Percentiles rank a stretch among this genome's conserved stretches.
phyloP scores from a whole-genome alignment of 2,888 invertebrate species.

The Tetragonisca angustula region DNA sequence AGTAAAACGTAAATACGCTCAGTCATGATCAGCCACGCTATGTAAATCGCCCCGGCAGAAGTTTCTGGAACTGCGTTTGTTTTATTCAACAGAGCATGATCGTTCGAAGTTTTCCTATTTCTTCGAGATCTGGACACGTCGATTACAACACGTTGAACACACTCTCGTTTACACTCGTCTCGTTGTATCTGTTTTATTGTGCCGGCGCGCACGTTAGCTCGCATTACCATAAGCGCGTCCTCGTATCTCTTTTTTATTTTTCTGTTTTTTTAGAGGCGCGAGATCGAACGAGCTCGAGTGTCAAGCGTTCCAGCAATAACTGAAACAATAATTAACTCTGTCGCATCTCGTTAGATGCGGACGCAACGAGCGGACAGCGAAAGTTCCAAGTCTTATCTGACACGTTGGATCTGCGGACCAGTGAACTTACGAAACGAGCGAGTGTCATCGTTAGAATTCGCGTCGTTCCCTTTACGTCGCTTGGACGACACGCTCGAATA shows the following conservation, averaged over 20 bases:
- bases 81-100: background rate
- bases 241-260: background rate
- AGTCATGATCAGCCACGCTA: background rate
- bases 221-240: constrained; percentile 37
- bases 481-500: constrained; percentile 30
- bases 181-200: background rate
- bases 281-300: constrained; percentile 15
- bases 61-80: background rate
- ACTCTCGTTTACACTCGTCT: background rate
- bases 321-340: constrained; percentile 58
- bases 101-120: background rate
- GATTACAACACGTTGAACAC: background rate
- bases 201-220: constrained; percentile 21
- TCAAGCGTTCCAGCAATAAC: constrained; percentile 39
- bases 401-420: constrained; percentile 39
- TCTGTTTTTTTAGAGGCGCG: constrained; percentile 6
- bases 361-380: constrained; percentile 46
- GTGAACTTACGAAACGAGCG: constrained; percentile 47
- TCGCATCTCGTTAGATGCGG: constrained; percentile 51
- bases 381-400: constrained; percentile 59
- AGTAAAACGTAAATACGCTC: background rate
- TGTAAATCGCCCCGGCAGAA: background rate
- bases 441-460: constrained; percentile 57
- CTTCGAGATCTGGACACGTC: background rate
- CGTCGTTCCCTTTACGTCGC: constrained; percentile 21